A percentile compares a stretch with the other conserved stretches of the same genome.
Conservation (phyloP, 1,140 invertebrate species). For the Bombus haemorrhoidalis region DNA sequence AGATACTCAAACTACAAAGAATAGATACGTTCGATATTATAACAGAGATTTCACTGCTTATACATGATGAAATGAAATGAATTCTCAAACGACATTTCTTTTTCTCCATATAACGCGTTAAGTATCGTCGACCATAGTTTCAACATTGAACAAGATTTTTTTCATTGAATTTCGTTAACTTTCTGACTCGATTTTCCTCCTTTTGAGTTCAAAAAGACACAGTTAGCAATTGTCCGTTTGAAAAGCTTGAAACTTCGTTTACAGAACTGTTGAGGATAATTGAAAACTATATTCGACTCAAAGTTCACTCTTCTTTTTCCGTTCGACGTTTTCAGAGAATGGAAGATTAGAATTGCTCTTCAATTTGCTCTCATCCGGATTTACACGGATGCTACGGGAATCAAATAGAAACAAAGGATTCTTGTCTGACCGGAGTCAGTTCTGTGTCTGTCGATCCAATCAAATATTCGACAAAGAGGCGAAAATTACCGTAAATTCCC, state of each 20-base stretch:
- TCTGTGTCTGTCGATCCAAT: neutral
- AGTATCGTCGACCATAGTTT: neutral
- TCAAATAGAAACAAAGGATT: conserved; percentile 15
- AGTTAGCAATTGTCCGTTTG: neutral
- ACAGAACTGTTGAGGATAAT: neutral
- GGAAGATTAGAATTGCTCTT: neutral
- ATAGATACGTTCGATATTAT: too few species aligned
- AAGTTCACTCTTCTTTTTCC: neutral
- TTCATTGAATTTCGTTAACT: neutral
- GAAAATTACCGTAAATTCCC: neutral
- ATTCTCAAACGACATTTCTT: neutral
- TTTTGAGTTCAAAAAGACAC: neutral
- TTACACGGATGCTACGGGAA: neutral
- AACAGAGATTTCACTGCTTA: too few species aligned
- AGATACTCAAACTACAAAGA: neutral
- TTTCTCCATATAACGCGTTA: neutral
- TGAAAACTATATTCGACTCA: neutral
- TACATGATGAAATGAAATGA: too few species aligned
- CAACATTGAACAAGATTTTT: neutral
- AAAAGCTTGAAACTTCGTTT: neutral
- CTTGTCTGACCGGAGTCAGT: neutral
- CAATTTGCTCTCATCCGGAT: neutral
- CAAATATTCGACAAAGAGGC: conserved; percentile 11
- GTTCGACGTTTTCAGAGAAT: neutral
- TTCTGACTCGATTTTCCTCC: neutral